Base-by-base conservation (phyloP, 2,888 invertebrate species). In the Carpatolechia fugitivella region DNA sequence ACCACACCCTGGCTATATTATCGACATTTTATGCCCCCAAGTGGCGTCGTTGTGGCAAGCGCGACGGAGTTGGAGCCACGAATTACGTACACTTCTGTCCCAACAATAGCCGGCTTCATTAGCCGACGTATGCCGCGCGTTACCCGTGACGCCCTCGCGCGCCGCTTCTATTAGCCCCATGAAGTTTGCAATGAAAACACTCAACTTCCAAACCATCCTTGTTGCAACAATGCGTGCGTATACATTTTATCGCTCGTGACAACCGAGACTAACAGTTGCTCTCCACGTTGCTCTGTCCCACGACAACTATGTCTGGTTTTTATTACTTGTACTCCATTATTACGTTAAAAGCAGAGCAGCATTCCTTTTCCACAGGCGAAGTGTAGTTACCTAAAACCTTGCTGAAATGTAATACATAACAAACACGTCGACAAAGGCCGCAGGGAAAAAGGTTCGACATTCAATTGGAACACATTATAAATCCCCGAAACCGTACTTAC, bases 61-160 rank as follows among this genome's bases (percentile, higher is more conserved):
- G 73, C 68, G 71, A 66, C 69, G 72, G 70, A 76, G 75, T 76
- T 76, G 73, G 73, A 68, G 72, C 76, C 78, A 70, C 78, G 78
- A 80, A 82, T 83, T 79, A 81, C 82, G 84, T 76, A 79, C 81
- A 78, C 85, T 87, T 77, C 76, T 79, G 72, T 72, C 72, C 70
- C 72, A 80, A 87, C 86, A 87, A 88, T 84, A 79, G 82, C 78
- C 74, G 68, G 77, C 77, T 88, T 88, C 87, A 88, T 89, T 88
- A 88, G 75, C 60, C 73, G 82, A 78, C 88, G 85, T 84, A 84
- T 82, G 88, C 78, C 80, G 76, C 68, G 81, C 85, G 81, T 77
- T 78, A 78, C 66, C 80, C 87, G 85, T 78, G 35, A 35, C 35
- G 35, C 49, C 52, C 41, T 40, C 41, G n/a, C 41, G n/a, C 40